Evolutionary conservation across 2,113 vertebrate genomes (phyloP).

Genomic region (Beaufortia kweichowensis): DNA sequence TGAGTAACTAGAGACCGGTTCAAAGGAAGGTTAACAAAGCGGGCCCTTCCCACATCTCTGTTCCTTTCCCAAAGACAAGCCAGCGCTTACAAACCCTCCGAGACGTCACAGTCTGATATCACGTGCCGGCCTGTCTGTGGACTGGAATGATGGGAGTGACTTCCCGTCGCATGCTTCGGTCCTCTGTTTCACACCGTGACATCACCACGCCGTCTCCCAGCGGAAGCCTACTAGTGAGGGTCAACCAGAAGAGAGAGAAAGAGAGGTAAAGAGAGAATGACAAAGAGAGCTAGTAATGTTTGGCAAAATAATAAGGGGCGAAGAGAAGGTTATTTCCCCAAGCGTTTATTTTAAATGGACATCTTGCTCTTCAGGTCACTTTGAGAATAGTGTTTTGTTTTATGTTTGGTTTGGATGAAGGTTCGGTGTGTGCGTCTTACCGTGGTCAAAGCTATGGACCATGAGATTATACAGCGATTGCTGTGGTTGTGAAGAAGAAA

Average conservation of each 20-base stretch:
- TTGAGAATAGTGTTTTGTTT: conserved; percentile 48
- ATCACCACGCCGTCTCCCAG: conserved; percentile 60
- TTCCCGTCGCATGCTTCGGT: conserved; percentile 62
- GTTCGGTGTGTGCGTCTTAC: conserved; percentile 44
- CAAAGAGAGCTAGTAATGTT: conserved; percentile 38
- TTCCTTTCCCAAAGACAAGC: conserved; percentile 49
- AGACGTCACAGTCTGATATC: conserved; percentile 58
- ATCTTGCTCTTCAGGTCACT: conserved; percentile 43
- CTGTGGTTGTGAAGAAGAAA: conserved; percentile 48
- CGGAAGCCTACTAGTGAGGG: conserved; percentile 44
- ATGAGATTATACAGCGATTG: conserved; percentile 46
- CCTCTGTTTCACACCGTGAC: conserved; percentile 63
- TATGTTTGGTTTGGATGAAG: conserved; percentile 48
- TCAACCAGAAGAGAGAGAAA: conserved; percentile 48
- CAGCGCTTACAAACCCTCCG: conserved; percentile 37
- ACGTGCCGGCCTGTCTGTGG: conserved; percentile 42
- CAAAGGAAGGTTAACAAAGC: conserved; percentile 56
- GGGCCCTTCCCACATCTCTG: conserved; percentile 49
- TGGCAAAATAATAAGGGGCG: conserved; percentile 30
- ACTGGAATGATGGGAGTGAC: conserved; percentile 63
- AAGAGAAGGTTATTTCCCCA: conserved; percentile 42
- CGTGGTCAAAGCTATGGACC: conserved; percentile 40
- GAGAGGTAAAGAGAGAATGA: conserved; percentile 12
- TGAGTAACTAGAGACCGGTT: conserved; percentile 44
- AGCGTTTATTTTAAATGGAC: conserved; percentile 53